Base-by-base conservation (phyloP, 2,888 invertebrate genomes). In the Calameuta filiformis region DNA sequence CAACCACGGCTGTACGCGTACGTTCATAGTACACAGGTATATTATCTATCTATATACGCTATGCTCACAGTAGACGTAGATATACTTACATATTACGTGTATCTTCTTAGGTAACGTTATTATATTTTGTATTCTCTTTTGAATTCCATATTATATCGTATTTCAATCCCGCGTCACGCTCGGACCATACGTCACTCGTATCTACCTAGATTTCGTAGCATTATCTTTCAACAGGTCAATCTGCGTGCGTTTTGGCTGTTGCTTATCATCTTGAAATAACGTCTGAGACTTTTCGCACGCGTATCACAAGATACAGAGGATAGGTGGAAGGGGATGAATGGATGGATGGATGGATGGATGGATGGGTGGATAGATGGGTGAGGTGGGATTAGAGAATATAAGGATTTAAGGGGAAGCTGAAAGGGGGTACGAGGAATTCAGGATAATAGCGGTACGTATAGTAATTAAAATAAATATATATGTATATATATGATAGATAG, bases 11-110 rank as follows among this genome's bases (percentile, higher is more conserved):
- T 33, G 33, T 69, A 69, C 33, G 33, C 30, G 69, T 69, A 77
- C 75, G 81, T 81, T 76, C 76, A 75, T 79, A 82, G 83, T 84
- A 85, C 86, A 87, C 86, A 87, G 84, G 83, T 87, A 87, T 84
- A 85, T 84, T 85, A 86, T 87, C 85, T 85, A 87, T 85, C 86
- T 87, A 87, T 83, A 84, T 83, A 40, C 40, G 82, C 86, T 87
- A 87, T 82, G 81, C 83, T 86, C 84, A 86, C 83, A 81, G 79
- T 87, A 84, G 84, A 85, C 83, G 85, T 74, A 77, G 33, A 73
- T 74, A n/a, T 73, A 77, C 35, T 77, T 77, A 68, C 34, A 73
- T 68, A 73, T 68, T 76, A 76, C 87, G 83, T 84, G 84, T 84
- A 84, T 85, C 83, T 79, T 79, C 73, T 80, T 82, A 82, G 71